Evolutionary conservation across 2,888 invertebrate genomes (phyloP), one percentile per base, ranked within the genome.

Genomic region (Blomia tropicalis): DNA sequence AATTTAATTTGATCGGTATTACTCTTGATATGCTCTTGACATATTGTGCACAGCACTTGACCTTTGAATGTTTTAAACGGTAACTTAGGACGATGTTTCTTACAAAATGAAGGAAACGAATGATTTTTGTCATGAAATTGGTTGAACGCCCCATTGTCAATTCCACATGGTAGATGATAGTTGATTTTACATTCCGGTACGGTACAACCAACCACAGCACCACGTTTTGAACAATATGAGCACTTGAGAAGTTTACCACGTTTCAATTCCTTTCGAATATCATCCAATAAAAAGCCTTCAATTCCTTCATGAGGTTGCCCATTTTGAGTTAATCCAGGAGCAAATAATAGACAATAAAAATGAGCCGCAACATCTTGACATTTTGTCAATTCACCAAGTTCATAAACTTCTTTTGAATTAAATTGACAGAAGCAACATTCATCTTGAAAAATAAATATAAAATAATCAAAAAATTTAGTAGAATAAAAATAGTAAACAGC

Each of bases 101-200:
- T 14, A 25, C 62, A 62, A 44, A 41, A 62, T 4, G 62, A 56
- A n/a, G 62, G 62, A 58, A 23, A 62, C 1, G 36, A 7, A 11
- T 62, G 32, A 2, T 29, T 3, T 19, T n/a, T 2, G 3, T 56
- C 25, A 27, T 62, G 62, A 31, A 56, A 62, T 22, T 36, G 27
- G 30, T 41, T 32, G 19, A 56, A 62, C 1, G 58, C 54, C 5
- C 56, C 32, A 56, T 62, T 56, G 4, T 36, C 22, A 14, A 62
- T 27, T 29, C 62, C 62, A 56, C 62, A 62, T 4, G 62, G 36
- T 29, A 62, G 41, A 31, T 62, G 62, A 56, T 43, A 62, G 5
- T 32, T 56, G 14, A 58, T 17, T n/a, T 14, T 2, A 41, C 62
- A 62, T 14, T 29, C 29, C 4, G n/a, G 11, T 11, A 56, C 29